Percentiles rank a stretch among this genome's conserved stretches.
Evolutionary conservation across 2,113 vertebrate species (phyloP).

Genomic region (Empidonax traillii): DNA sequence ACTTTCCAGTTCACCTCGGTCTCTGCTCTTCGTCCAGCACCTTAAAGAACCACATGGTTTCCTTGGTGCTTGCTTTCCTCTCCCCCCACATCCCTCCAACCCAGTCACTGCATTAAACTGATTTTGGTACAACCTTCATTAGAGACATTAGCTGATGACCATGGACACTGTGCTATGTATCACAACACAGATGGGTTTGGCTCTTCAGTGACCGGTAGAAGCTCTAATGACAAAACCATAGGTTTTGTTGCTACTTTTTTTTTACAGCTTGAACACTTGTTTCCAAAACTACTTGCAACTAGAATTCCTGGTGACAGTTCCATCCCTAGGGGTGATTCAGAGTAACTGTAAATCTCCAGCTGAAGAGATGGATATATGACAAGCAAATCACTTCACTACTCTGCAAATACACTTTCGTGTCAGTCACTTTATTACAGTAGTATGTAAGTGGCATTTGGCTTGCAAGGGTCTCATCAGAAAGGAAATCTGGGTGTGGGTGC

Average conservation of each 20-base stretch:
- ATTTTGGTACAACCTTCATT: background rate
- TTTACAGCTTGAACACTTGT: background rate
- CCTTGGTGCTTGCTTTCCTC: background rate
- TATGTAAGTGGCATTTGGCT: background rate
- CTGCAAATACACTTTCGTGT: background rate
- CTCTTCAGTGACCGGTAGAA: background rate
- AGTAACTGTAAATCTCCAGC: background rate
- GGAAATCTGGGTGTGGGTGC: background rate
- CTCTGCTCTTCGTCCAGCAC: background rate
- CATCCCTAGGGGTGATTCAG: background rate
- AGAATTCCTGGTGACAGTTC: constrained; percentile 26
- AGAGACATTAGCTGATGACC: background rate
- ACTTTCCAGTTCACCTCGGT: background rate
- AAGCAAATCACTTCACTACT: constrained; percentile 17
- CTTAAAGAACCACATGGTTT: background rate
- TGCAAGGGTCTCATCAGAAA: background rate
- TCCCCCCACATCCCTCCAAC: fast-evolving
- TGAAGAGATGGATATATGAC: constrained; percentile 1
- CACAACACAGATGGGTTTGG: background rate
- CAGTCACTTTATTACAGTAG: background rate
- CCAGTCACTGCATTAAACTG: background rate
- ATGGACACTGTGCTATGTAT: background rate
- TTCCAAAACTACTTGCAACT: constrained; percentile 4
- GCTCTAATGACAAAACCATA: background rate
- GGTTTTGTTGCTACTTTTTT: background rate